Evolutionary conservation across 2,888 invertebrate species (phyloP).

Genomic region (Leucoma salicis): DNA sequence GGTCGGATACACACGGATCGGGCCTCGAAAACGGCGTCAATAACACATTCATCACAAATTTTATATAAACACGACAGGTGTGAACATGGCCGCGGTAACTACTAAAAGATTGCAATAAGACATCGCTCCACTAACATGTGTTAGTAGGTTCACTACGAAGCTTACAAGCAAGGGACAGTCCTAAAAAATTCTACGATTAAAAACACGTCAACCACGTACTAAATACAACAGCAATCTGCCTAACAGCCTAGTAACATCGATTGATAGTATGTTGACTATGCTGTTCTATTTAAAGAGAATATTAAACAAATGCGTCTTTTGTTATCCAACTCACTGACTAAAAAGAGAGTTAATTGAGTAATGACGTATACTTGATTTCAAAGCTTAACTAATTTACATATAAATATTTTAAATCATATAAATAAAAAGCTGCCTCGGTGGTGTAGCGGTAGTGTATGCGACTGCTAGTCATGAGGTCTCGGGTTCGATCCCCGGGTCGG

Average conservation of each 20-base stretch:
- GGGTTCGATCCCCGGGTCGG: no score
- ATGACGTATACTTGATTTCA: no score
- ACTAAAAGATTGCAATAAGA: conserved; percentile 20
- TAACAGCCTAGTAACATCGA: conserved; percentile 9
- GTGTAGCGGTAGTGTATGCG: no score
- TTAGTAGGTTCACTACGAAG: conserved; percentile 20
- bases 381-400: no score
- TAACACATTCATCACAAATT: conserved; percentile 44
- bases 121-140: conserved; percentile 9
- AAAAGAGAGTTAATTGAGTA: no score
- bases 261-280: conserved; percentile 18
- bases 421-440: no score
- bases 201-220: conserved; percentile 34
- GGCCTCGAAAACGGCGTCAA: conserved; percentile 43
- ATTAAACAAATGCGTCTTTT: no score
- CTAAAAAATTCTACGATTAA: conserved; percentile 12
- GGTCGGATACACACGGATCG: conserved; percentile 36
- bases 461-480: no score
- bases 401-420: no score
- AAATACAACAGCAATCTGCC: conserved; percentile 25
- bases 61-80: conserved; percentile 21
- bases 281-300: conserved; percentile 9
- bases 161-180: conserved; percentile 24
- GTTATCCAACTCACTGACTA: no score
- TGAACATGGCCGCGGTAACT: conserved; percentile 28